These are phyloP conservation scores for Ophioninae sp. DNA, from an alignment of 2,888 invertebrate species.

Conservation along the genomic window DNA sequence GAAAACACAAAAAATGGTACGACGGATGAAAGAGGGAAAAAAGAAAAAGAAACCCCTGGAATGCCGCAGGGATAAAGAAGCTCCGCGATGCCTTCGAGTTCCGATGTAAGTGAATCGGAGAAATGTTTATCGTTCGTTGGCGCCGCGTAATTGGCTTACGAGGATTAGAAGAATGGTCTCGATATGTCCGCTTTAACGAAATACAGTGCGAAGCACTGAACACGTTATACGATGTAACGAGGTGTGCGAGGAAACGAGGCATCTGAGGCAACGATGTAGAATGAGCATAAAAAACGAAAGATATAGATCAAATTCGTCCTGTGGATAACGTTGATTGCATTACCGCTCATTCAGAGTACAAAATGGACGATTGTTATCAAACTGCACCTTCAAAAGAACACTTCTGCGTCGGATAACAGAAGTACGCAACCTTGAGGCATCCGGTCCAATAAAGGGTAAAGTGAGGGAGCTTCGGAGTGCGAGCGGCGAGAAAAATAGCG, in stretches of 20 bases:
- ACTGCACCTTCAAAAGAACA: neutral
- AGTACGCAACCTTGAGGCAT: neutral
- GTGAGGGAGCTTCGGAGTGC: conserved; percentile 5
- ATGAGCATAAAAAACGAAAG: neutral
- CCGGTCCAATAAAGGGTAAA: neutral
- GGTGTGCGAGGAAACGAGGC: neutral
- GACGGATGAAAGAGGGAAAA: conserved; percentile 32
- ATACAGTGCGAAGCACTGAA: neutral
- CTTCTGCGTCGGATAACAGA: neutral
- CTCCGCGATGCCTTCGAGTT: conserved; percentile 13
- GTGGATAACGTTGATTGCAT: neutral
- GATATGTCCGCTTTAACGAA: conserved; percentile 11
- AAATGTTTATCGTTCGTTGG: conserved; percentile 28
- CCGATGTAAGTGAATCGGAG: conserved; percentile 36
- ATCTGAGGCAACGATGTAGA: neutral
- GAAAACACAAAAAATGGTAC: conserved; percentile 43
- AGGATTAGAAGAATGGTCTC: conserved; percentile 22
- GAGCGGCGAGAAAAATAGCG: conserved; percentile 5
- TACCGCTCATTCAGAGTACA: neutral
- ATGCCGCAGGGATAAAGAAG: conserved; percentile 20
- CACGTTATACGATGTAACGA: neutral
- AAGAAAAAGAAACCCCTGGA: neutral
- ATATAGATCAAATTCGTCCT: neutral
- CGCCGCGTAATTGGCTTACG: conserved; percentile 19
- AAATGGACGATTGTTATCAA: neutral